A percentile compares a stretch with the other conserved stretches of the same genome.
phyloP scores from a whole-genome alignment of 53 echinoderm and acorn worm species.

The Arbacia lixula region DNA sequence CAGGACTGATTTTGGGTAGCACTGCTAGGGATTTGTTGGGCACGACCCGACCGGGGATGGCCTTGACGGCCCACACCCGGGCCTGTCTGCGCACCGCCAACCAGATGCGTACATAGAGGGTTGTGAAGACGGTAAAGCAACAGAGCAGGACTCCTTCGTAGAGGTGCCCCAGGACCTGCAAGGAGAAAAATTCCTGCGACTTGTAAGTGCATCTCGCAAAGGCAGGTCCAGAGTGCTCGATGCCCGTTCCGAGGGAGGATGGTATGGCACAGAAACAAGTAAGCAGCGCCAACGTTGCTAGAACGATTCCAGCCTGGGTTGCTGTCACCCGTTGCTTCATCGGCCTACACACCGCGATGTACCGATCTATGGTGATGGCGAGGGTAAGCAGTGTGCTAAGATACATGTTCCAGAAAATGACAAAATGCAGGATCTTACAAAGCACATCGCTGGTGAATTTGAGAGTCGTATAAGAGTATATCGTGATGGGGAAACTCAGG shows the following conservation, averaged over 20 bases:
- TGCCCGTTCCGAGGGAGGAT: neutral
- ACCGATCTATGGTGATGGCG: slow-evolving; percentile 66
- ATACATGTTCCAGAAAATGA: slow-evolving; percentile 33
- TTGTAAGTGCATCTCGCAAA: slow-evolving; percentile 11
- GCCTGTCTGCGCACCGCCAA: slow-evolving; percentile 26
- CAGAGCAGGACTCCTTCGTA: slow-evolving; percentile 2
- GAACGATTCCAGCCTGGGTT: slow-evolving; percentile 28
- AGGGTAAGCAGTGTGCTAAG: slow-evolving; percentile 38
- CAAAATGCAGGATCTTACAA: slow-evolving; percentile 25
- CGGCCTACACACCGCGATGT: slow-evolving; percentile 60
- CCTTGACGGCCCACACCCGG: slow-evolving; percentile 2
- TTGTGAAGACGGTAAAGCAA: neutral
- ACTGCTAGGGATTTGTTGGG: neutral
- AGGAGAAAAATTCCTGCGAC: neutral
- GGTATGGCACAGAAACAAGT: slow-evolving; percentile 11
- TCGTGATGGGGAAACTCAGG: slow-evolving; percentile 35
- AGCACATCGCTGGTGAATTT: slow-evolving; percentile 16
- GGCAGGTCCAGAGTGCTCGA: neutral
- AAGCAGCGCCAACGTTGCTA: neutral
- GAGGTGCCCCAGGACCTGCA: neutral
- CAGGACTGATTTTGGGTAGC: neutral
- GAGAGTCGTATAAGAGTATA: neutral
- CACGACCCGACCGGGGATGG: neutral
- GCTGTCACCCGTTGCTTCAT: slow-evolving; percentile 38
- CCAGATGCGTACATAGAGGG: slow-evolving; percentile 31